A percentile compares a stretch with the other conserved stretches of the same genome.
Conservation (phyloP, 1,140 invertebrate species). For the Sarcophaga bullata region DNA sequence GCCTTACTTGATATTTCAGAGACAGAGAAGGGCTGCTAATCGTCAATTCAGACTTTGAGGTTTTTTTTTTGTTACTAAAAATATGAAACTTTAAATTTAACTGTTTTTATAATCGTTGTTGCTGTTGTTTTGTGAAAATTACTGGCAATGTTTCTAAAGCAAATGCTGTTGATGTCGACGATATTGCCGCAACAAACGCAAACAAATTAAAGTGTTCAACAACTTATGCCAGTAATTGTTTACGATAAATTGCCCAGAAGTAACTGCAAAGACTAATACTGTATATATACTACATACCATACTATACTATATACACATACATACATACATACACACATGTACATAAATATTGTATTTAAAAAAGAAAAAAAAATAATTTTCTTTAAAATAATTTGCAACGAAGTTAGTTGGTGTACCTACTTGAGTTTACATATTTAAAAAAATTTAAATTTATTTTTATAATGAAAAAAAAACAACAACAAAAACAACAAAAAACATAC, state of each 20-base stretch:
- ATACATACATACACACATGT: too few species aligned
- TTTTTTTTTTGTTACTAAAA: background rate
- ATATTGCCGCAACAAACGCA: slow-evolving; percentile 21
- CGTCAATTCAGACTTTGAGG: background rate
- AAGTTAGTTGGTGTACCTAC: background rate
- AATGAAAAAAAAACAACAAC: background rate
- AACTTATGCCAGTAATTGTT: slow-evolving; percentile 18
- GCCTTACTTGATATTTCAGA: too few species aligned
- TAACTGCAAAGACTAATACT: background rate
- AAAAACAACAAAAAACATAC: too few species aligned
- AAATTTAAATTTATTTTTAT: background rate
- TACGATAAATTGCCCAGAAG: background rate
- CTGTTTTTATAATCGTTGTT: background rate
- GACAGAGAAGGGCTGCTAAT: background rate
- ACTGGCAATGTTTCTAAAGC: too few species aligned
- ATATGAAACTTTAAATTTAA: background rate
- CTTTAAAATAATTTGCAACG: slow-evolving; percentile 24
- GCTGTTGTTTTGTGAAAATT: background rate
- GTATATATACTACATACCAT: too few species aligned
- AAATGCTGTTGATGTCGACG: background rate
- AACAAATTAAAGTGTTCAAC: slow-evolving; percentile 12
- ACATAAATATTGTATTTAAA: background rate
- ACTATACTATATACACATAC: too few species aligned
- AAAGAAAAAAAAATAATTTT: slow-evolving; percentile 24
- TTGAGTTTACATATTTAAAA: background rate